Conservation (phyloP, 1,140 invertebrate genomes). For the Chlorops oryzae region DNA sequence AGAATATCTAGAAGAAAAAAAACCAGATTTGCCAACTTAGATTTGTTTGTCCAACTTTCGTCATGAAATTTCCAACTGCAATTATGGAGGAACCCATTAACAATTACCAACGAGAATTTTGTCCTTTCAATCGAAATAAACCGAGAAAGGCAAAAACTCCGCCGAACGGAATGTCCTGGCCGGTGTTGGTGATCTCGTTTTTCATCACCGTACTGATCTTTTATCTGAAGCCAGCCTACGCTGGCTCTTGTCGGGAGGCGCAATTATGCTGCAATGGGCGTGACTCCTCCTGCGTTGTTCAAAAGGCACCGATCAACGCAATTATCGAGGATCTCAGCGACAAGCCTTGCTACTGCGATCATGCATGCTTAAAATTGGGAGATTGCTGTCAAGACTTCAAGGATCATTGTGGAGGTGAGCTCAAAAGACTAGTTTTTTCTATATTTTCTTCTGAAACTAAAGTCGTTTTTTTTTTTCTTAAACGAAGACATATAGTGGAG, state of each 20-base stretch:
- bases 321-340: conserved; percentile 74
- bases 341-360: conserved; percentile 84
- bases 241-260: conserved; percentile 66
- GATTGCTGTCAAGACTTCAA: conserved; percentile 83
- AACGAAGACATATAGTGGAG: no score
- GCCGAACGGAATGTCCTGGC: no score
- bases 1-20: no score
- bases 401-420: conserved; percentile 76
- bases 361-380: conserved; percentile 77
- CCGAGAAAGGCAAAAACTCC: neutral
- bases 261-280: conserved; percentile 73
- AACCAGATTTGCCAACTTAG: no score
- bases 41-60: no score
- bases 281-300: conserved; percentile 80
- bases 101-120: no score
- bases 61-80: no score
- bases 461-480: no score
- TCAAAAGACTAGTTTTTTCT: no score
- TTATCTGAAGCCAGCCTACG: conserved; percentile 13
- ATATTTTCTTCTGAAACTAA: no score
- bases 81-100: no score
- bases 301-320: conserved; percentile 73
- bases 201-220: conserved; percentile 2
- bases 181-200: neutral
- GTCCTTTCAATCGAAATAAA: neutral